Evolutionary conservation across 2,113 vertebrate species (phyloP).

Genomic region (Leptobrachium ailaonicum): DNA sequence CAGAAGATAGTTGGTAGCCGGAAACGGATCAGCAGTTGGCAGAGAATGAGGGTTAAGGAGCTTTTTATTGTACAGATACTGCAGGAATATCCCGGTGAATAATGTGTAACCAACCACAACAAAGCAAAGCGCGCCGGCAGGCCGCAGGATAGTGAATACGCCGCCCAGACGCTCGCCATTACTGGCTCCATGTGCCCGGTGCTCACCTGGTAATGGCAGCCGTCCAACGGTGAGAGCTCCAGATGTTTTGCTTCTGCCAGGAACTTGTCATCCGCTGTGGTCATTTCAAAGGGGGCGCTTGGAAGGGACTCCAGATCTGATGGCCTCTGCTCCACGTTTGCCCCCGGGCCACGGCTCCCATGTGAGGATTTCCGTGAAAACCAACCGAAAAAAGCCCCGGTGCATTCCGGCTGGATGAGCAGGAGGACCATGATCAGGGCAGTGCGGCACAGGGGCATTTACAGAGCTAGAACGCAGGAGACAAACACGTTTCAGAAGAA

Average conservation of each 20-base stretch:
- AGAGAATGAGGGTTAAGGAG: no score
- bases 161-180: no score
- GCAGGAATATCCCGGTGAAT: no score
- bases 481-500: no score
- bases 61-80: no score
- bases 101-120: no score
- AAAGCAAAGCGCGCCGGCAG: no score
- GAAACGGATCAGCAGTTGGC: no score
- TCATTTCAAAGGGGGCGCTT: constrained; percentile 61
- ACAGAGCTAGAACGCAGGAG: no score
- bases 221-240: constrained; percentile 61
- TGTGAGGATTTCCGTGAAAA: constrained; percentile 7
- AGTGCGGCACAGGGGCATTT: not conserved
- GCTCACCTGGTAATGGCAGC: constrained; percentile 59
- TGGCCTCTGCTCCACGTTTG: not conserved
- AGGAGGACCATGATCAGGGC: not conserved
- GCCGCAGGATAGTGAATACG: no score
- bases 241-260: constrained; percentile 60
- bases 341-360: not conserved
- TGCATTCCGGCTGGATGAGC: fast-evolving
- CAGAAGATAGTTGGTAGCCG: no score
- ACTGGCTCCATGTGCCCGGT: not conserved
- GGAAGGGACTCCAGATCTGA: not conserved
- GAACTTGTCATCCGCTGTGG: constrained; percentile 60
- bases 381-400: constrained; percentile 28